Evolutionary conservation across 1,140 invertebrate species (phyloP).

Genomic region (Matsumurasca onukii): DNA sequence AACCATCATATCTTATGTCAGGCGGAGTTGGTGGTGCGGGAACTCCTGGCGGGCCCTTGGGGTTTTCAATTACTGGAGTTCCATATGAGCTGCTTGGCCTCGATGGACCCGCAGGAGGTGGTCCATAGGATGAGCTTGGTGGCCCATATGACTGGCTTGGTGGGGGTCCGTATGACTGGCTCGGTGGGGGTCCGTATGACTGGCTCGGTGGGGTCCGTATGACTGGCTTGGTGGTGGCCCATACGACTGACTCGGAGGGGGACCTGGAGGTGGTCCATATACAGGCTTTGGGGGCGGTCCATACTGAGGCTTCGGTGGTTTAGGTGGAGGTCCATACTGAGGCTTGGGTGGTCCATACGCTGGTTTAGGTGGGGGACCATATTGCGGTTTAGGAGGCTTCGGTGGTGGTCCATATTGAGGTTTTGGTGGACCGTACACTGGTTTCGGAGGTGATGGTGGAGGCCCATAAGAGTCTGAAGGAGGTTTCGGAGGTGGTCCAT

Average conservation of each 20-base stretch:
- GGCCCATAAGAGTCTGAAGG: constrained; percentile 48
- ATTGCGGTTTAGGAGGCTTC: constrained; percentile 45
- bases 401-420: constrained; percentile 48
- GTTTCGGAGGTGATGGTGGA: constrained; percentile 41
- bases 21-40: constrained; percentile 70
- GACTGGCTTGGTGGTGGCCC: constrained; percentile 47
- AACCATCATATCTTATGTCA: constrained; percentile 77
- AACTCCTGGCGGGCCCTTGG: constrained; percentile 56
- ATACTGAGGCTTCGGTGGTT: constrained; percentile 46
- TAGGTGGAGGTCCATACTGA: constrained; percentile 46
- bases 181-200: constrained; percentile 47
- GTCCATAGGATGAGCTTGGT: constrained; percentile 48
- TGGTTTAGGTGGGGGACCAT: constrained; percentile 46
- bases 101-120: constrained; percentile 47
- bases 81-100: constrained; percentile 49
- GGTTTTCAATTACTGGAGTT: constrained; percentile 49
- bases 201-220: constrained; percentile 51
- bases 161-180: too few species aligned
- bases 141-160: constrained; percentile 51
- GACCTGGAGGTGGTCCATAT: constrained; percentile 39
- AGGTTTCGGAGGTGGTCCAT: constrained; percentile 50
- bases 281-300: constrained; percentile 46
- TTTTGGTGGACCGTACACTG: constrained; percentile 50
- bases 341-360: constrained; percentile 41
- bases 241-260: constrained; percentile 41